These are phyloP conservation scores for Xylota segnis DNA, from an alignment of 2,888 invertebrate species.

Conservation along the genomic window DNA sequence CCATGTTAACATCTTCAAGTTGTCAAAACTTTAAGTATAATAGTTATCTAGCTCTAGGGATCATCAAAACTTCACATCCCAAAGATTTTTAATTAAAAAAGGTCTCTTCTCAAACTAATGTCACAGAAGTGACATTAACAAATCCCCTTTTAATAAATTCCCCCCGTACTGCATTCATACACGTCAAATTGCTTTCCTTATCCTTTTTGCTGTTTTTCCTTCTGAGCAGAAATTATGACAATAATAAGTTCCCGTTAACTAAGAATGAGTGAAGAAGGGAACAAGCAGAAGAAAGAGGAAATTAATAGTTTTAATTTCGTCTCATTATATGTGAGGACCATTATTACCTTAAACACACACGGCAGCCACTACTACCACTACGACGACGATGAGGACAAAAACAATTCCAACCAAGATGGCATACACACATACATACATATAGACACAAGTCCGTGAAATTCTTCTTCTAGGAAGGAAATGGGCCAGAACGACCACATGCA, in stretches of 20 bases:
- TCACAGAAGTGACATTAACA: constrained; percentile 70
- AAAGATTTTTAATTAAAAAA: constrained; percentile 65
- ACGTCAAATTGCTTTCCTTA: constrained; percentile 54
- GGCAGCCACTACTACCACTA: constrained; percentile 24
- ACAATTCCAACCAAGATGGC: constrained; percentile 43
- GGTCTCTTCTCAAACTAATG: constrained; percentile 50
- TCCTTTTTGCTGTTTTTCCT: constrained; percentile 14
- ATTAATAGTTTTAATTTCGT: constrained; percentile 74
- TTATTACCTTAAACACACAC: constrained; percentile 68
- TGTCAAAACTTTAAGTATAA: constrained; percentile 18
- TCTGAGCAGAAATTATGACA: constrained; percentile 57
- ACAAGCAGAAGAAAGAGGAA: constrained; percentile 25
- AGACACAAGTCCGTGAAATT: constrained; percentile 50
- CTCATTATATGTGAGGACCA: constrained; percentile 67
- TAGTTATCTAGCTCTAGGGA: constrained; percentile 17
- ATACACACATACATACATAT: constrained; percentile 22
- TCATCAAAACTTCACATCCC: constrained; percentile 53
- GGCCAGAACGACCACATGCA: constrained; percentile 37
- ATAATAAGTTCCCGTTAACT: constrained; percentile 63
- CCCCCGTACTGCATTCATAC: constrained; percentile 30
- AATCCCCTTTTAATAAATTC: constrained; percentile 62
- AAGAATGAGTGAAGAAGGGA: background rate
- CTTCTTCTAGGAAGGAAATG: constrained; percentile 23
- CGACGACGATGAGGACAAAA: background rate
- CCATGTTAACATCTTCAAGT: constrained; percentile 25